Percentiles rank a stretch among this genome's conserved stretches.
Evolutionary conservation across 64 coral and sea anemone genomes (phyloP).

Genomic region (Montipora efflorescens): DNA sequence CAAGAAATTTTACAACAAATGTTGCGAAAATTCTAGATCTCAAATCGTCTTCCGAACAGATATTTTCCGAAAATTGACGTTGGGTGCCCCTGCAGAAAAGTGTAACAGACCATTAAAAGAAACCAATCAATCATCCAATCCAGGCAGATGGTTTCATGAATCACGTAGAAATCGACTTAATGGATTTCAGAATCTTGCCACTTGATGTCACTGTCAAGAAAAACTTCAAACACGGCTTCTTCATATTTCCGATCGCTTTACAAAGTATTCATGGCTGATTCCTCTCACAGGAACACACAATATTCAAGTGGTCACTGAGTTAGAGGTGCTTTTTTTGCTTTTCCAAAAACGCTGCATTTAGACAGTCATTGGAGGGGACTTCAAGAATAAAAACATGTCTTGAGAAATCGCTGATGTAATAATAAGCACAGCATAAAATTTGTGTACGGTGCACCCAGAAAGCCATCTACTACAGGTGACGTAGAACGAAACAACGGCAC

Average conservation of each 20-base stretch:
- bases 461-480: constrained; percentile 3
- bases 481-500: background rate
- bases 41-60: no score
- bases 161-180: constrained; percentile 2
- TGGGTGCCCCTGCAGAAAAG: no score
- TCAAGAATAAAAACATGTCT: constrained; percentile 1
- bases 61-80: no score
- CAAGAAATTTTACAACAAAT: no score
- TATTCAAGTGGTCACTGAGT: background rate
- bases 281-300: background rate
- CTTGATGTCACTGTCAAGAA: background rate
- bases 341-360: constrained; percentile 16
- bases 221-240: constrained; percentile 10
- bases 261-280: background rate
- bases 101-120: background rate
- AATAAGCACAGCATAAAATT: background rate
- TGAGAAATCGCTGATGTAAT: background rate
- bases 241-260: constrained; percentile 11
- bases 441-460: background rate
- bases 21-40: no score
- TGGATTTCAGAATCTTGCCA: constrained; percentile 17
- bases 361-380: constrained; percentile 24
- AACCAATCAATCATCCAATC: background rate
- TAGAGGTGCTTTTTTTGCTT: constrained; percentile 17
- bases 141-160: constrained; percentile 3